Percentiles rank a stretch among this genome's conserved stretches.
phyloP scores from a whole-genome alignment of 1,140 invertebrate species.

The Lepidotrigona ventralis region DNA sequence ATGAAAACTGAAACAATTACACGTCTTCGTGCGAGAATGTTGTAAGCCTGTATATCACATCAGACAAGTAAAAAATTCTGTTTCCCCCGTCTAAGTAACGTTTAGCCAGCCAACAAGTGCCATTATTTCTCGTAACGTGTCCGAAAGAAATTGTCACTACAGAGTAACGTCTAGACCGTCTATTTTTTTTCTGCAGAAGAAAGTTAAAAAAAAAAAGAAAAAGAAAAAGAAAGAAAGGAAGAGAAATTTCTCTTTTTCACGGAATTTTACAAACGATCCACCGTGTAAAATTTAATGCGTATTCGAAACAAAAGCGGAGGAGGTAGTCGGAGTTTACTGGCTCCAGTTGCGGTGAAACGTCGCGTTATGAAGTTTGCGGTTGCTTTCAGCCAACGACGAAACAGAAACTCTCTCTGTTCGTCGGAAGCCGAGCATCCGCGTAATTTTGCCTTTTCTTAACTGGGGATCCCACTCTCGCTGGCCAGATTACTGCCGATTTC shows the following conservation, averaged over 20 bases:
- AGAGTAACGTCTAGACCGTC: not conserved
- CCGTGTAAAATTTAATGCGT: slow-evolving; percentile 19
- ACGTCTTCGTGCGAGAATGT: not conserved
- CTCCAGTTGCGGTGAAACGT: not conserved
- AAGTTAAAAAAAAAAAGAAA: not conserved
- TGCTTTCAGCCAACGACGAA: slow-evolving; percentile 12
- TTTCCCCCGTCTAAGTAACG: not conserved
- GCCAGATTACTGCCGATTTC: not conserved
- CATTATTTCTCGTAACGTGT: not conserved
- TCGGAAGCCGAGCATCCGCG: not conserved
- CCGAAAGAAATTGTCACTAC: not conserved
- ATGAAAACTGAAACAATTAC: no score
- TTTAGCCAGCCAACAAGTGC: not conserved
- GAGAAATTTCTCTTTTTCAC: no score
- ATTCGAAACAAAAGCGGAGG: not conserved
- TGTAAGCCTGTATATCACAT: not conserved
- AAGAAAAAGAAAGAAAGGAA: not conserved
- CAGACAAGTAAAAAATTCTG: not conserved
- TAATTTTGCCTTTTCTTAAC: slow-evolving; percentile 19
- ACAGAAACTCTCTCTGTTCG: not conserved
- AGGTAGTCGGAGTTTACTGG: not conserved
- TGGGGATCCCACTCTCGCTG: not conserved
- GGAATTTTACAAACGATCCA: slow-evolving; percentile 1
- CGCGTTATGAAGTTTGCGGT: slow-evolving; percentile 40
- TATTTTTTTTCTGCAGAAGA: not conserved